Percentiles rank a stretch among this genome's conserved stretches.
phyloP scores from a whole-genome alignment of 2,113 vertebrate genomes.

The Cyanocitta stelleri region DNA sequence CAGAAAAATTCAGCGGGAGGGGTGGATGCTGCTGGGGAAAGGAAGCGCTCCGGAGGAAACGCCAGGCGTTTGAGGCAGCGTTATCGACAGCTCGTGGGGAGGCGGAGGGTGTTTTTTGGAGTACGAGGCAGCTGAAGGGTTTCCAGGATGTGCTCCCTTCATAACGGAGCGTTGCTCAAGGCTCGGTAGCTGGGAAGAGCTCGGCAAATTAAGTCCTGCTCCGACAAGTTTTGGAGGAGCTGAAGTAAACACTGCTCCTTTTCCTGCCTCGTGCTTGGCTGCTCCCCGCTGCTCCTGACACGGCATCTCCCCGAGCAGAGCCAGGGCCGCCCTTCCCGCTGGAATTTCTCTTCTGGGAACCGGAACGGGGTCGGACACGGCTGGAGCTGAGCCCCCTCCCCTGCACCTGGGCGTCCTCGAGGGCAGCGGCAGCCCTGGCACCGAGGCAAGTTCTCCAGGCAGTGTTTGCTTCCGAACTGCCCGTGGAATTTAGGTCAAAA shows the following conservation, averaged over 20 bases:
- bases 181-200: background rate
- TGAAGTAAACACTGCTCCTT: background rate
- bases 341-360: background rate
- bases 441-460: background rate
- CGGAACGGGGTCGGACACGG: fast-evolving
- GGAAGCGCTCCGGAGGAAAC: background rate
- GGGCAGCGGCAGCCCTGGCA: background rate
- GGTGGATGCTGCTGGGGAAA: background rate
- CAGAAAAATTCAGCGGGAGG: background rate
- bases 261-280: background rate
- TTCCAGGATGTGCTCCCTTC: background rate
- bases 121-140: background rate
- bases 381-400: background rate
- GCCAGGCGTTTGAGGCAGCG: background rate
- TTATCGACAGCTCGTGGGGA: fast-evolving
- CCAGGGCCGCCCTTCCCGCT: background rate
- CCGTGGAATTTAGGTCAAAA: background rate
- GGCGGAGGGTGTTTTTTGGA: fast-evolving
- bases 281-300: background rate
- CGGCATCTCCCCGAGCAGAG: background rate
- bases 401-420: fast-evolving
- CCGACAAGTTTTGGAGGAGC: background rate
- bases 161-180: fast-evolving
- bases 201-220: background rate
- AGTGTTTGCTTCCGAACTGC: fast-evolving